A percentile compares a stretch with the other conserved stretches of the same genome.
phyloP scores from a whole-genome alignment of 1,140 invertebrate genomes.

The Parasteatoda tepidariorum region DNA sequence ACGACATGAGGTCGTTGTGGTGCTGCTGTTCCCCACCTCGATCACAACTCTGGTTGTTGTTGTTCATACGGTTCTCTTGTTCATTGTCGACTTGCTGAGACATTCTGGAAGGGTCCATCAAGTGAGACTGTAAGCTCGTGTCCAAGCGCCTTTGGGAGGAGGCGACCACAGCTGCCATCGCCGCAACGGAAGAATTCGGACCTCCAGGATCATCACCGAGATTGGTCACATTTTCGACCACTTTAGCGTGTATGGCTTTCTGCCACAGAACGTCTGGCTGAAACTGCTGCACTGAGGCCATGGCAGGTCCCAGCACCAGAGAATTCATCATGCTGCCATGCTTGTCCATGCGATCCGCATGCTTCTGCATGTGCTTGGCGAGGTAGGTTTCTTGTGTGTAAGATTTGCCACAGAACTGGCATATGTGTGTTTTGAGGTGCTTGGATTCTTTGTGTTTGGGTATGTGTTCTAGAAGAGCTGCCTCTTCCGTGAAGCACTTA shows the following conservation, averaged over 20 bases:
- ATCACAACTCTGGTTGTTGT: constrained; percentile 23
- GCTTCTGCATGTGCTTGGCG: constrained; percentile 97
- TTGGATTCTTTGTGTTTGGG: constrained; percentile 99
- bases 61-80: constrained; percentile 40
- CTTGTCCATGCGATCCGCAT: constrained; percentile 61
- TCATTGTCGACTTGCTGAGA: constrained; percentile 10
- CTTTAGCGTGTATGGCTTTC: constrained; percentile 44
- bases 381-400: constrained; percentile 99
- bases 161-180: constrained; percentile 54
- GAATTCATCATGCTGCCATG: constrained; percentile 38
- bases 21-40: neutral
- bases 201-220: constrained; percentile 3
- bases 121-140: constrained; percentile 44
- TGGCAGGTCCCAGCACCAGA: constrained; percentile 19
- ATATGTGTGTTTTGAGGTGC: constrained; percentile 99
- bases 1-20: constrained; percentile 36
- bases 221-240: neutral
- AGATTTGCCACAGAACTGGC: constrained; percentile 98
- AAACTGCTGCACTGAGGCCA: constrained; percentile 18
- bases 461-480: constrained; percentile 94
- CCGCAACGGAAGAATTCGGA: constrained; percentile 46
- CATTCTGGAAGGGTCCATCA: constrained; percentile 43
- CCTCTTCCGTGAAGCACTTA: constrained; percentile 96
- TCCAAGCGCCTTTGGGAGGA: constrained; percentile 46
- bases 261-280: constrained; percentile 52